phyloP scores from a whole-genome alignment of 2,888 invertebrate genomes.

The Agrilus mali region DNA sequence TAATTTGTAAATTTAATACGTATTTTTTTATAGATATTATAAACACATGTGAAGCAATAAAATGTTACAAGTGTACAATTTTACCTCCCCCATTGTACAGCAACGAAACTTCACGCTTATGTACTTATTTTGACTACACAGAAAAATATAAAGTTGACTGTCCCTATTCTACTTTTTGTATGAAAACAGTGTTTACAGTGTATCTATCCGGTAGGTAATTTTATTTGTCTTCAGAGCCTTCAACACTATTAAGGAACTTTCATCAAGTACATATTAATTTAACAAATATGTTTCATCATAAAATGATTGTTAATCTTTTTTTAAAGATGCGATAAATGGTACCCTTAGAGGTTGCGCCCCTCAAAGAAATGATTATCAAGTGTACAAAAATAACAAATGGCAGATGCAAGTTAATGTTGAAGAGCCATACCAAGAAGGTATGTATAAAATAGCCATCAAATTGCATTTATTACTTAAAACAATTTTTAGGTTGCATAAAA shows the following conservation, averaged over 20 bases:
- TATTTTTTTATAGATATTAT: no score
- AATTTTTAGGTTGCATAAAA: constrained; percentile 39
- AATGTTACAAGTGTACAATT: constrained; percentile 65
- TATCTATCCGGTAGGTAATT: constrained; percentile 50
- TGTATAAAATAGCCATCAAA: no score
- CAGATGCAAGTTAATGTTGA: constrained; percentile 48
- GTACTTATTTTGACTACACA: constrained; percentile 64
- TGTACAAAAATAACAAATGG: constrained; percentile 52
- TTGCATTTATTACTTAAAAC: no score
- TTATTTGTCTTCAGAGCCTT: no score
- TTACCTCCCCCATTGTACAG: constrained; percentile 44
- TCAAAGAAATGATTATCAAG: constrained; percentile 54
- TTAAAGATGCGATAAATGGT: constrained; percentile 46
- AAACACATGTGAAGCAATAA: constrained; percentile 31
- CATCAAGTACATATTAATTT: no score
- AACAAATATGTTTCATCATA: no score
- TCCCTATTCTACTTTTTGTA: constrained; percentile 72
- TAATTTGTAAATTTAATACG: no score
- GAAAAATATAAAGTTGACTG: constrained; percentile 59
- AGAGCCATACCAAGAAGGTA: constrained; percentile 54
- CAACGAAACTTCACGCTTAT: constrained; percentile 53
- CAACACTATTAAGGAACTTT: no score
- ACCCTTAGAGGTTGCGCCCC: constrained; percentile 60
- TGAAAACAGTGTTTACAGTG: constrained; percentile 57
- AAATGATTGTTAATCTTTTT: constrained; percentile 3